These are phyloP conservation scores for Thalpophila matura DNA, from an alignment of 2,888 invertebrate species.

Conservation along the genomic window DNA sequence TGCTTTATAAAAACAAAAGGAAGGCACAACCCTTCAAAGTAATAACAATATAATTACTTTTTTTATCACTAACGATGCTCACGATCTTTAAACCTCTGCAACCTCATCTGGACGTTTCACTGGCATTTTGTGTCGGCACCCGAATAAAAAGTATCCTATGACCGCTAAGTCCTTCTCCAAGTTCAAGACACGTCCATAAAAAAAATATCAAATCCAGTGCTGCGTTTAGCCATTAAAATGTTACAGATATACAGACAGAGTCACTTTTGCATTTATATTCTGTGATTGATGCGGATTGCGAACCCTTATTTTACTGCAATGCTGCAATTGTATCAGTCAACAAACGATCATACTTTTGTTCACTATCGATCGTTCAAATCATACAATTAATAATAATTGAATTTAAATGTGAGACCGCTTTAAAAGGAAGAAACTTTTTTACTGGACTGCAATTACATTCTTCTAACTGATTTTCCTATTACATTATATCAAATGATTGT, in stretches of 20 bases:
- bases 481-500: no score
- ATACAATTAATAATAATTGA: not conserved
- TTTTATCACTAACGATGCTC: not conserved
- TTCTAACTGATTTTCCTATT: not conserved
- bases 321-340: constrained; percentile 29
- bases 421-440: not conserved
- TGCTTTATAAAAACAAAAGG: not conserved
- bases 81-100: constrained; percentile 1
- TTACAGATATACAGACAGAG: no score
- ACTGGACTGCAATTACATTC: not conserved
- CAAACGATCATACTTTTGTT: constrained; percentile 18
- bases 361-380: constrained; percentile 2
- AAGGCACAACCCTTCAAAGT: no score
- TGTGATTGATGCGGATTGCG: no score
- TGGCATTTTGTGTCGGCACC: no score
- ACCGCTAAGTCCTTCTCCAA: no score
- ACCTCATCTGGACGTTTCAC: not conserved
- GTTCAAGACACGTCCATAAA: no score
- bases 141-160: no score
- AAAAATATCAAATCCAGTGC: not conserved
- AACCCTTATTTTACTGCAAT: constrained; percentile 7
- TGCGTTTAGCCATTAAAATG: no score
- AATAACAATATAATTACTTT: not conserved
- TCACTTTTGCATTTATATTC: no score
- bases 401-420: no score